These are phyloP conservation scores for Gambusia holbrooki DNA, from an alignment of 2,113 vertebrate species.

Conservation along the genomic window DNA sequence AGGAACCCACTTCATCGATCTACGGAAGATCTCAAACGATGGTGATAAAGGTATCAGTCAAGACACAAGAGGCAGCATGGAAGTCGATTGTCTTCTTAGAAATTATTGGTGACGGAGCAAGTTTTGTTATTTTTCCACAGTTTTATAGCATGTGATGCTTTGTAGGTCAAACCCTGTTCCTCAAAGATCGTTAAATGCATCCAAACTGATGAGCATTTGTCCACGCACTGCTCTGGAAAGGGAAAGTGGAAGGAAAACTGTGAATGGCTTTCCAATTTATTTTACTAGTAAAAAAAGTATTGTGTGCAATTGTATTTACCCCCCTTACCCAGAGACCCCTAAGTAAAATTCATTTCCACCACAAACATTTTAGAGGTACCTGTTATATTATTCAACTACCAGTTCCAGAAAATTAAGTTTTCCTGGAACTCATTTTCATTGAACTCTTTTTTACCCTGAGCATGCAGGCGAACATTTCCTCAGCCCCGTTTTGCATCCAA, in stretches of 20 bases:
- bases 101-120: constrained; percentile 32
- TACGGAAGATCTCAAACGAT: constrained; percentile 95
- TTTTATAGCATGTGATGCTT: background rate
- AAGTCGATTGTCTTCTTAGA: constrained; percentile 6
- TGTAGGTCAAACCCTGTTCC: constrained; percentile 16
- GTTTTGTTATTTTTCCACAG: constrained; percentile 25
- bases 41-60: constrained; percentile 91
- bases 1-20: constrained; percentile 95
- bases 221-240: background rate
- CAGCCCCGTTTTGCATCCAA: no score
- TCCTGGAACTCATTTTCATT: background rate
- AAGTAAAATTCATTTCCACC: background rate
- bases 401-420: background rate
- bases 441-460: background rate
- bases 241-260: background rate
- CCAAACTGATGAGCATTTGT: background rate
- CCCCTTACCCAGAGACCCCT: background rate
- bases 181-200: constrained; percentile 6
- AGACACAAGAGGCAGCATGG: background rate
- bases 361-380: background rate
- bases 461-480: background rate
- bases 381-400: background rate
- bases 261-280: background rate
- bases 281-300: background rate
- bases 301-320: background rate